phyloP scores from a whole-genome alignment of 2,113 vertebrate genomes.

The Ifrita kowaldi region DNA sequence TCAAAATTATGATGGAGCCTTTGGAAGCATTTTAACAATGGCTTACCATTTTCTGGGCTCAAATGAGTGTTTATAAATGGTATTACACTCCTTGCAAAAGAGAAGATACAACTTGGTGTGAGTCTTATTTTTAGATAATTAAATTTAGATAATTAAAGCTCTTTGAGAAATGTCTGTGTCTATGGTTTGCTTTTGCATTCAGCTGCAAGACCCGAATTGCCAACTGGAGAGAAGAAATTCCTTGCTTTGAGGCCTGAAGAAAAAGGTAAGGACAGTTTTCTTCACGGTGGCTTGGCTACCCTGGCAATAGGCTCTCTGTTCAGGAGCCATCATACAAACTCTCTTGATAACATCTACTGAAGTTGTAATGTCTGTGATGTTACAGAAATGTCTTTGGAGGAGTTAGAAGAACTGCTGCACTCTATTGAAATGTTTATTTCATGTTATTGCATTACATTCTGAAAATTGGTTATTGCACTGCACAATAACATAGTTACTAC shows the following conservation, averaged over 20 bases:
- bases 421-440: background rate
- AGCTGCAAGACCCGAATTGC: constrained; percentile 85
- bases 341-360: background rate
- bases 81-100: background rate
- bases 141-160: constrained; percentile 1
- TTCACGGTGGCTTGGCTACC: background rate
- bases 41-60: background rate
- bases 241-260: constrained; percentile 77
- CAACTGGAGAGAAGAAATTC: constrained; percentile 79
- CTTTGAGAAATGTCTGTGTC: background rate
- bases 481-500: background rate
- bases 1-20: background rate
- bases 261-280: constrained; percentile 74
- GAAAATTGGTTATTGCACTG: background rate
- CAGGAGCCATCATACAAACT: background rate
- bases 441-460: background rate
- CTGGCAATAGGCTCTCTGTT: background rate
- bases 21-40: background rate
- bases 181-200: constrained; percentile 27
- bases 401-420: background rate
- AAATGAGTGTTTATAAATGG: background rate
- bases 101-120: background rate
- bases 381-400: background rate
- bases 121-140: constrained; percentile 17
- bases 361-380: background rate